phyloP scores from a whole-genome alignment of 2,888 invertebrate species.

The Leptopilina syphax region DNA sequence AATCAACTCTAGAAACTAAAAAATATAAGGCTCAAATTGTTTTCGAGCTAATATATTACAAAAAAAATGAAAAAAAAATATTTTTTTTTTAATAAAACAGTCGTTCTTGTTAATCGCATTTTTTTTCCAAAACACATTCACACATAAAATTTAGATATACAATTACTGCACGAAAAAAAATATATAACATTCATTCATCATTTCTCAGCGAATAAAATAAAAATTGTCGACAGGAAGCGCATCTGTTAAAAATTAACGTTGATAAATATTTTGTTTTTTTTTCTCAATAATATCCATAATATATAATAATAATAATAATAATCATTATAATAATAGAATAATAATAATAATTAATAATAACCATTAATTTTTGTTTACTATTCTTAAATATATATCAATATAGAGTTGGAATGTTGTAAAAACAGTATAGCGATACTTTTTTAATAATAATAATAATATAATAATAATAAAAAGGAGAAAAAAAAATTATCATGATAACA shows the following conservation, averaged over 20 bases:
- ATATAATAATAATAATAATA: conserved; percentile 53
- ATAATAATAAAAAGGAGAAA: conserved; percentile 9
- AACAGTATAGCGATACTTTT: conserved; percentile 8
- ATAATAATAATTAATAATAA: conserved; percentile 55
- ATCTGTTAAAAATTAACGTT: conserved; percentile 57
- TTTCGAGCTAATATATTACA: conserved; percentile 18
- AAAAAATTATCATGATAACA: conserved; percentile 51
- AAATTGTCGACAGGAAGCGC: conserved; percentile 18
- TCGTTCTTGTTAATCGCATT: conserved; percentile 34
- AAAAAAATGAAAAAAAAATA: not conserved
- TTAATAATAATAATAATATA: not conserved
- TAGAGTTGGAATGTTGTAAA: conserved; percentile 40
- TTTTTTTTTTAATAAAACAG: not conserved
- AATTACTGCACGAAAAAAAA: conserved; percentile 5
- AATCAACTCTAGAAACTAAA: conserved; percentile 55
- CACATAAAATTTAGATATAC: conserved; percentile 31
- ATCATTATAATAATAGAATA: conserved; percentile 48
- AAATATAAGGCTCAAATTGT: conserved; percentile 44
- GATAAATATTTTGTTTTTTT: conserved; percentile 60
- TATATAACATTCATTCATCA: conserved; percentile 2
- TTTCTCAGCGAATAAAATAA: conserved; percentile 31
- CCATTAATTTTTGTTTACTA: conserved; percentile 35
- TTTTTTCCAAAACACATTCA: not conserved
- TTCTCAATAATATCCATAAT: conserved; percentile 52
- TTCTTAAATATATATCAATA: conserved; percentile 21